Evolutionary conservation across 2,797 vertebrate species (phyloP), one percentile per base, ranked within the genome.

Genomic region (Molossus alvarezi): DNA sequence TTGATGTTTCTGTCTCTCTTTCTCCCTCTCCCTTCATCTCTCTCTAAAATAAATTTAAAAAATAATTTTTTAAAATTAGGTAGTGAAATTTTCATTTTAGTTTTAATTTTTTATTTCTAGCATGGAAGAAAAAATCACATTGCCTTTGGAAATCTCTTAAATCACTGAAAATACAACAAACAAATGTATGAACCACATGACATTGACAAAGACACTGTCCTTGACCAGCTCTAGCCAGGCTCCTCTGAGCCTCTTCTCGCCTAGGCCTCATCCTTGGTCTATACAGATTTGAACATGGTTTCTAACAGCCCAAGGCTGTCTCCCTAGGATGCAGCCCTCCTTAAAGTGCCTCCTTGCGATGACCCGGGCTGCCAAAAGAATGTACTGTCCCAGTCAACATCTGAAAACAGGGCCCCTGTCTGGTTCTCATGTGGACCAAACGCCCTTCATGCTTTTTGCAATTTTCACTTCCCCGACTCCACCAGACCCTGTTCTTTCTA

Each of bases 71-170:
- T 45, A 3, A 3, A 45, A 45, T 45, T 45, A 45, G 41, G 41
- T 64, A 65, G 73, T 3, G 15, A 76, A 53, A 53, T n/a, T 76
- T 71, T 71, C 9, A 67, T 45, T 84, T 85, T 79, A 72, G 57
- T 51, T 84, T 81, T 79, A 79, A 18, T 60, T 64, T 60, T 88
- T 69, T 86, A 18, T 90, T 80, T 79, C 90, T 5, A 25, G 18
- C 21, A 21, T 15, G 12, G 33, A 67, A 94, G 79, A 80, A 67
- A 95, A 69, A 73, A 45, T 75, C 58, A 45, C 17, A 1, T 29
- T 60, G 13, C 91, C 27, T 67, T 69, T 62, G 69, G 13, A 37
- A 90, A 81, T 33, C 67, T 86, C 75, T 81, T 88, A 75, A 75
- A 27, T 73, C 57, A n/a, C 58, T 51, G 33, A 79, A 64, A 82